A percentile compares a stretch with the other conserved stretches of the same genome.
Conservation (phyloP, 1,140 invertebrate genomes). For the Nasonia vitripennis region DNA sequence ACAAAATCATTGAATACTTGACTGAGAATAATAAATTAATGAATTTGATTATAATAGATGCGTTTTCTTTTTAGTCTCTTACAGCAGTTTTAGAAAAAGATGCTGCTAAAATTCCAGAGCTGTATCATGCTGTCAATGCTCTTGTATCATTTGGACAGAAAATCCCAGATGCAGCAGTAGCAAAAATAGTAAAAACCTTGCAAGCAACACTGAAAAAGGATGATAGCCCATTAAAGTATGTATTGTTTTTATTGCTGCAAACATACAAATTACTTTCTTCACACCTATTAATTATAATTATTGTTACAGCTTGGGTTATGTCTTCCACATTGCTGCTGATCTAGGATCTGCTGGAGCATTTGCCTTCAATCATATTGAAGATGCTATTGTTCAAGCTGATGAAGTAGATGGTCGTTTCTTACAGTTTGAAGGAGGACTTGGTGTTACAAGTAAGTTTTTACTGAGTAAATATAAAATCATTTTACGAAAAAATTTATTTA, state of each 20-base stretch:
- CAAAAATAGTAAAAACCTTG: constrained; percentile 79
- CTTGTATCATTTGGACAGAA: constrained; percentile 69
- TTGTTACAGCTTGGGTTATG: constrained; percentile 84
- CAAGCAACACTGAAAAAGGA: constrained; percentile 85
- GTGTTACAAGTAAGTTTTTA: constrained; percentile 72
- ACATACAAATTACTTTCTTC: constrained; percentile 17
- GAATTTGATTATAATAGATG: not conserved
- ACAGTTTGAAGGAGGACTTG: constrained; percentile 94
- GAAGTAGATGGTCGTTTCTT: constrained; percentile 92
- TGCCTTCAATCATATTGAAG: constrained; percentile 89
- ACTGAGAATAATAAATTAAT: constrained; percentile 30
- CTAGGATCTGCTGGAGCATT: constrained; percentile 80
- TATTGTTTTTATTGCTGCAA: constrained; percentile 9
- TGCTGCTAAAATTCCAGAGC: constrained; percentile 69
- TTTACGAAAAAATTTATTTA: constrained; percentile 22
- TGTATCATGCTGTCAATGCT: constrained; percentile 72
- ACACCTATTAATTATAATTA: constrained; percentile 10
- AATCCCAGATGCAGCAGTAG: constrained; percentile 72
- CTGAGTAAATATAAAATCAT: not conserved
- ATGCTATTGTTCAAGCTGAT: constrained; percentile 94
- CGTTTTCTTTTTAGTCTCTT: constrained; percentile 64
- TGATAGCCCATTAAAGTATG: constrained; percentile 82
- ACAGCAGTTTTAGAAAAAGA: constrained; percentile 72
- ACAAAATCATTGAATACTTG: constrained; percentile 24
- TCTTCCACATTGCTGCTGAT: constrained; percentile 86